Percentiles rank a stretch among this genome's conserved stretches.
Evolutionary conservation across 64 coral and sea anemone species (phyloP).

Genomic region (Orbicella faveolata): DNA sequence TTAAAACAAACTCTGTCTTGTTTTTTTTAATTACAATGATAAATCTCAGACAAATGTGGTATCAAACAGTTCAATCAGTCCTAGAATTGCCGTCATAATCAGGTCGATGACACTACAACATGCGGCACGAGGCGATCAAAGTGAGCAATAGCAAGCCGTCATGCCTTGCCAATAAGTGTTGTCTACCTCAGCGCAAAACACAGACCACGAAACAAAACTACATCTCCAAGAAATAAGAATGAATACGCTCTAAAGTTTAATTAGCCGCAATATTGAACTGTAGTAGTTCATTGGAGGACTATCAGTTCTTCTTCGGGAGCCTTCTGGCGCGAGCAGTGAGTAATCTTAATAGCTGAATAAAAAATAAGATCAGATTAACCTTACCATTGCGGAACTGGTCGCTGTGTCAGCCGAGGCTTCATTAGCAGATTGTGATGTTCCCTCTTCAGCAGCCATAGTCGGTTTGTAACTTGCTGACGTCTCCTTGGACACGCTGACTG

Average conservation of each 20-base stretch:
- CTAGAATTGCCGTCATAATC: too few species aligned
- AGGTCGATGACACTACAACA: too few species aligned
- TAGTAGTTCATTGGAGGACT: background rate
- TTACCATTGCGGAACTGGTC: conserved; percentile 3
- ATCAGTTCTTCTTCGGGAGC: background rate
- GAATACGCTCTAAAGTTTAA: background rate
- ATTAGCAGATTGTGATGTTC: background rate
- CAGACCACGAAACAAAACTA: too few species aligned
- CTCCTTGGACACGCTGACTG: conserved; percentile 32
- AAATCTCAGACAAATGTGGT: conserved; percentile 15
- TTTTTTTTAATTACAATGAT: conserved; percentile 9
- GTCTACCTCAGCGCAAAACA: too few species aligned
- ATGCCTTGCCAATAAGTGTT: too few species aligned
- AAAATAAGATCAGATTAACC: background rate
- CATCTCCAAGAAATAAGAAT: background rate
- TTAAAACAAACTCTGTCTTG: background rate
- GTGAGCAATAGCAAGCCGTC: too few species aligned
- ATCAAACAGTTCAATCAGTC: too few species aligned
- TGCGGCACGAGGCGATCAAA: too few species aligned
- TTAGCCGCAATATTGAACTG: background rate
- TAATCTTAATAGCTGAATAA: background rate
- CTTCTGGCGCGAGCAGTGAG: background rate
- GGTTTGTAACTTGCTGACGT: background rate
- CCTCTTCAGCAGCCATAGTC: conserved; percentile 35
- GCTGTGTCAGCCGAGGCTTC: background rate